Percentiles rank a stretch among this genome's conserved stretches.
phyloP scores from a whole-genome alignment of 2,113 vertebrate genomes.

The Dasyprocta punctata region DNA sequence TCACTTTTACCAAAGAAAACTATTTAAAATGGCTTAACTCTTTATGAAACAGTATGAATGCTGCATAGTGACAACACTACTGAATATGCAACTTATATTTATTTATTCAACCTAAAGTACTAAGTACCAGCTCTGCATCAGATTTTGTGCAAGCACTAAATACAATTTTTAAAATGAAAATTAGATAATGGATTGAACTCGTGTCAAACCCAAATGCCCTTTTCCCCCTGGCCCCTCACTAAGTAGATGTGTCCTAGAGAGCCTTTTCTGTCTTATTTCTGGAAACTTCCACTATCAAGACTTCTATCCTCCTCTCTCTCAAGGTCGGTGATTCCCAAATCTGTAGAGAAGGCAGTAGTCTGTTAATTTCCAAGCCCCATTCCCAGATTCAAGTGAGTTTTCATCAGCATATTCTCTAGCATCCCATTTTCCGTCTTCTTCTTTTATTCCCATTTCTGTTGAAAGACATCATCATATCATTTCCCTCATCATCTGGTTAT shows the following conservation, averaged over 20 bases:
- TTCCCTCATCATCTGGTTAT: background rate
- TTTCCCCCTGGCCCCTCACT: background rate
- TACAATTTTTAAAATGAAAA: background rate
- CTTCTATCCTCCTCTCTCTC: background rate
- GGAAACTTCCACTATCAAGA: background rate
- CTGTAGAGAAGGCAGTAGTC: background rate
- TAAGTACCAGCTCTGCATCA: background rate
- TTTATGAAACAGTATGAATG: background rate
- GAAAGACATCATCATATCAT: background rate
- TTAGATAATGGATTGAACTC: background rate
- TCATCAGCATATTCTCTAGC: background rate
- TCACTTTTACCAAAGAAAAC: background rate
- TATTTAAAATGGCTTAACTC: background rate
- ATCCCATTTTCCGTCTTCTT: background rate
- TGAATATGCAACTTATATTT: background rate
- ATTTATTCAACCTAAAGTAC: background rate
- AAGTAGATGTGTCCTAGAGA: background rate
- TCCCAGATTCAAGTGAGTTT: background rate
- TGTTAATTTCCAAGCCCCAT: background rate
- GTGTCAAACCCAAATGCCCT: background rate
- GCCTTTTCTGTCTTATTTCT: background rate
- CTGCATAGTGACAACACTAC: background rate
- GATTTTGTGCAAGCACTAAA: background rate
- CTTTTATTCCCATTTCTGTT: background rate
- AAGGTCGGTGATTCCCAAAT: background rate